Conservation (phyloP, 2,797 vertebrate species). For the Enteromius argenteus region DNA sequence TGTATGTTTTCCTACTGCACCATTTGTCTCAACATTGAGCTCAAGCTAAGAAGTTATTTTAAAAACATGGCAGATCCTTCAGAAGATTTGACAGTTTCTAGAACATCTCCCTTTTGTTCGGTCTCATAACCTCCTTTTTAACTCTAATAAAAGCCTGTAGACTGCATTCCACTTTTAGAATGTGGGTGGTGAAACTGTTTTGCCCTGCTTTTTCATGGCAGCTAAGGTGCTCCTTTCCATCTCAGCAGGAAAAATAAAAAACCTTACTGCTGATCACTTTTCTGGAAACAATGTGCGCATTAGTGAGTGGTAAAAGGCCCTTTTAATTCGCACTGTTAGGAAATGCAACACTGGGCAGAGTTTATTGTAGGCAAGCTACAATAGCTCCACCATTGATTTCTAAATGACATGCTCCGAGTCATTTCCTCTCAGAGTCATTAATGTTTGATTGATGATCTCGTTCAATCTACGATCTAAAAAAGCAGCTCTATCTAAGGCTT, state of each 20-base stretch:
- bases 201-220: slow-evolving; percentile 59
- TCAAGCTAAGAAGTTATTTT: slow-evolving; percentile 18
- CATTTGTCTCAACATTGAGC: slow-evolving; percentile 7
- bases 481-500: slow-evolving; percentile 23
- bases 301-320: slow-evolving; percentile 58
- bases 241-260: slow-evolving; percentile 53
- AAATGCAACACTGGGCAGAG: slow-evolving; percentile 63
- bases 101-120: slow-evolving; percentile 56
- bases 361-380: slow-evolving; percentile 52
- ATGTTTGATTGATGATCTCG: slow-evolving; percentile 67
- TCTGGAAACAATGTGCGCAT: slow-evolving; percentile 65
- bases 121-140: slow-evolving; percentile 62
- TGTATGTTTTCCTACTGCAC: background rate
- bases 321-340: slow-evolving; percentile 62
- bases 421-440: slow-evolving; percentile 67
- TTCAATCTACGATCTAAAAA: slow-evolving; percentile 56
- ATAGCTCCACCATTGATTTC: slow-evolving; percentile 66
- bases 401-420: slow-evolving; percentile 57
- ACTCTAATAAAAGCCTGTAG: slow-evolving; percentile 60
- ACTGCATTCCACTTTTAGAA: slow-evolving; percentile 61
- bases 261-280: slow-evolving; percentile 65
- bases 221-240: slow-evolving; percentile 43
- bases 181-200: slow-evolving; percentile 59
- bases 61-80: slow-evolving; percentile 36
- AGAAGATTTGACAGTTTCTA: slow-evolving; percentile 45